Conservation (phyloP, 2,888 invertebrate species). For the Athalia cordata region DNA sequence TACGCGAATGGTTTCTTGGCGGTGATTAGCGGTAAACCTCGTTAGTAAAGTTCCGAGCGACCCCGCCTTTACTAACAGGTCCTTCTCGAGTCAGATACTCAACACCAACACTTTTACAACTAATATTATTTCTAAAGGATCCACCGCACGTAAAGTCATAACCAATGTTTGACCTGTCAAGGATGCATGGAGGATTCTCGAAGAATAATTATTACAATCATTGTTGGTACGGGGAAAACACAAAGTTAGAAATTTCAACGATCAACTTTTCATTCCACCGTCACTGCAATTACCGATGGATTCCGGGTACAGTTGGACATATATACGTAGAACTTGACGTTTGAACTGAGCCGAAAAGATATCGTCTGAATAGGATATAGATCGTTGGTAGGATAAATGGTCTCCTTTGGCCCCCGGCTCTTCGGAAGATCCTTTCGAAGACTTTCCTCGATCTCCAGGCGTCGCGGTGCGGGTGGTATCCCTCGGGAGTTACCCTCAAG, state of each 20-base stretch:
- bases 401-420: constrained; percentile 35
- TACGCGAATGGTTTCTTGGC: constrained; percentile 68
- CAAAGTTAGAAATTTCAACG: neutral
- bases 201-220: neutral
- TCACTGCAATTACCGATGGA: neutral
- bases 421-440: constrained; percentile 22
- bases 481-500: constrained; percentile 56
- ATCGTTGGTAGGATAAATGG: constrained; percentile 36
- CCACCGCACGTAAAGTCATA: constrained; percentile 5
- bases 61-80: constrained; percentile 39
- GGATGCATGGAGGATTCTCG: neutral
- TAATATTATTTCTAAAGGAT: constrained; percentile 42
- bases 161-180: neutral
- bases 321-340: constrained; percentile 1
- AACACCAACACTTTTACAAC: constrained; percentile 31
- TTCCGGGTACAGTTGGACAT: too few relatives aligned
- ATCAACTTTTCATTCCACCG: constrained; percentile 5
- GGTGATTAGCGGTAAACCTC: constrained; percentile 70
- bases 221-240: neutral
- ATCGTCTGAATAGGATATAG: constrained; percentile 29
- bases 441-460: constrained; percentile 33
- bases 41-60: constrained; percentile 64
- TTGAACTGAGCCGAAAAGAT: constrained; percentile 10
- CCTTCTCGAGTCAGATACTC: constrained; percentile 30
- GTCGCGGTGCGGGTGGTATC: constrained; percentile 46